Evolutionary conservation across 2,888 invertebrate species (phyloP).

Genomic region (Idaea aversata): DNA sequence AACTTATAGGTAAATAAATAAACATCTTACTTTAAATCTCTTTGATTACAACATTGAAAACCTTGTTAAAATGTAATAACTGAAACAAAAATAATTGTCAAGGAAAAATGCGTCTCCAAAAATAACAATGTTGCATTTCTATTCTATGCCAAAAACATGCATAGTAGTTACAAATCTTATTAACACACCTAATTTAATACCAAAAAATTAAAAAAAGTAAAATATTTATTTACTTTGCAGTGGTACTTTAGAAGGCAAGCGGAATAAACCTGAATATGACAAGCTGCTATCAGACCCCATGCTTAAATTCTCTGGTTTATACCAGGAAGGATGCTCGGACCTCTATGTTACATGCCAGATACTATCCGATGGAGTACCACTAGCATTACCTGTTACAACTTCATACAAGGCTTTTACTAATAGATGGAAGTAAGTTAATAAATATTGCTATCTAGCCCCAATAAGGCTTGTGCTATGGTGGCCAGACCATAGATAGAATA

Average conservation of each 20-base stretch:
- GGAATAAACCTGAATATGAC: slow-evolving; percentile 92
- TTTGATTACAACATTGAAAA: too few species aligned
- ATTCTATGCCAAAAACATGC: too few species aligned
- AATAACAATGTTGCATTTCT: background rate
- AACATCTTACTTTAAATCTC: too few species aligned
- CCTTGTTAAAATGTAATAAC: too few species aligned
- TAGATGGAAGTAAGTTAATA: slow-evolving; percentile 90
- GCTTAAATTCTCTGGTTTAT: slow-evolving; percentile 93
- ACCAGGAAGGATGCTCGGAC: slow-evolving; percentile 92
- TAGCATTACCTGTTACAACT: slow-evolving; percentile 92
- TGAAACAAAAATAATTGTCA: too few species aligned
- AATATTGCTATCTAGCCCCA: too few species aligned
- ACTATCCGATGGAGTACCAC: slow-evolving; percentile 88
- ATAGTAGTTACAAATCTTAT: background rate
- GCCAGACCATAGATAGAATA: too few species aligned
- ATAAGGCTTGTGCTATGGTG: too few species aligned
- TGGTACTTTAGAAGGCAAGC: slow-evolving; percentile 95
- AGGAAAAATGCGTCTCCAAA: too few species aligned
- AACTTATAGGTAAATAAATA: too few species aligned
- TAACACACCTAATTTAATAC: background rate
- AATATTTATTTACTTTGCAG: slow-evolving; percentile 65
- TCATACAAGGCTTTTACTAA: slow-evolving; percentile 95
- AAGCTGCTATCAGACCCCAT: slow-evolving; percentile 92
- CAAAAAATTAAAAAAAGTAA: too few species aligned
- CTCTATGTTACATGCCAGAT: slow-evolving; percentile 93